phyloP scores from a whole-genome alignment of 35 echinoderm and acorn worm species.

The Apostichopus japonicus region DNA sequence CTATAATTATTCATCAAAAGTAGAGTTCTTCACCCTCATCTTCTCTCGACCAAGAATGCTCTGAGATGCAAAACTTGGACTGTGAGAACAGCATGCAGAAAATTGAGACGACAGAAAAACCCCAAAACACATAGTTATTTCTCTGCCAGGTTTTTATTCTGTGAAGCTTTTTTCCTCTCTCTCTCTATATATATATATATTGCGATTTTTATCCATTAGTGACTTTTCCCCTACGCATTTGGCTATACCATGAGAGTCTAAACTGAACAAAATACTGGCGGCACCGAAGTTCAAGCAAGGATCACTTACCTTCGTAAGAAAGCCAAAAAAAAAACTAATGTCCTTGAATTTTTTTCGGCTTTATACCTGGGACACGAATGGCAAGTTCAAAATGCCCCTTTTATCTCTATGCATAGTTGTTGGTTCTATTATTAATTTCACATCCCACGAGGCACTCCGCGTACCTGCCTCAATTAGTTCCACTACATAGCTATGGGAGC shows the following conservation, averaged over 20 bases:
- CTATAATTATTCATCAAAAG: no score
- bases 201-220: neutral
- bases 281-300: neutral
- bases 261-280: neutral
- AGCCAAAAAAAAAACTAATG: neutral
- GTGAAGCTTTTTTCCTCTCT: no score
- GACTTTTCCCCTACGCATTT: neutral
- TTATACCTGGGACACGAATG: neutral
- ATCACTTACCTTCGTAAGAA: neutral
- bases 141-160: no score
- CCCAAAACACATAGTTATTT: no score
- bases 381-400: neutral
- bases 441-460: slow-evolving; percentile 20
- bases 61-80: no score
- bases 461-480: slow-evolving; percentile 33
- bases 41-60: no score
- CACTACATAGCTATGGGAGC: slow-evolving; percentile 4
- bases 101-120: no score
- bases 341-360: neutral
- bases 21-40: no score
- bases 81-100: no score
- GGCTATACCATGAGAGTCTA: neutral
- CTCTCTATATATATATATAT: no score
- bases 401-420: neutral
- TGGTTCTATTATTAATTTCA: slow-evolving; percentile 35